Conservation (phyloP, 2,113 vertebrate species). For the Hippolais icterina region DNA sequence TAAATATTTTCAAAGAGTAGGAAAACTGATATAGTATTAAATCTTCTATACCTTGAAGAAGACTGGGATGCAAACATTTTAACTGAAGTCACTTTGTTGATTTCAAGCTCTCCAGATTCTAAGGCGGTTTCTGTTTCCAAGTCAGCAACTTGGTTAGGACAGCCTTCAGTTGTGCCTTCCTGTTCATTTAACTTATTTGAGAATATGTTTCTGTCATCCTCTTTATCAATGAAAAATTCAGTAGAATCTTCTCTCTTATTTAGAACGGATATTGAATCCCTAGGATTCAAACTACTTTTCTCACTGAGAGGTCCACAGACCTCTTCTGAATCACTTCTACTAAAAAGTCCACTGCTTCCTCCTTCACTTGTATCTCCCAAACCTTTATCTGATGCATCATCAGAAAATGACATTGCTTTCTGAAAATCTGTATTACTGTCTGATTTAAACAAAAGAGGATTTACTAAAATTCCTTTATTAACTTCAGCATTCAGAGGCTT, state of each 20-base stretch:
- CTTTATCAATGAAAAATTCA: constrained; percentile 64
- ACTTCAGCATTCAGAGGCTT: constrained; percentile 71
- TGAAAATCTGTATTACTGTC: constrained; percentile 72
- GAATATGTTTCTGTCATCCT: constrained; percentile 56
- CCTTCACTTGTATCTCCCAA: constrained; percentile 76
- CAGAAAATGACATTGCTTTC: constrained; percentile 71
- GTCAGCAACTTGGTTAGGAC: constrained; percentile 69
- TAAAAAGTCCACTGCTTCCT: constrained; percentile 71
- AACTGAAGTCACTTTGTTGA: constrained; percentile 63
- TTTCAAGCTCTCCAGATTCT: constrained; percentile 71
- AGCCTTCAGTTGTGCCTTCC: constrained; percentile 61
- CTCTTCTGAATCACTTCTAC: constrained; percentile 72
- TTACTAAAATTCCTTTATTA: constrained; percentile 72
- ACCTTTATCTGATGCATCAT: constrained; percentile 73
- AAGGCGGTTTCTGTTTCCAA: constrained; percentile 66
- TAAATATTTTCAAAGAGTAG: neutral
- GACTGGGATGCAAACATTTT: constrained; percentile 80
- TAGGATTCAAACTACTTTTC: constrained; percentile 47
- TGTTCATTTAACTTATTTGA: constrained; percentile 52
- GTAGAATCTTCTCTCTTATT: constrained; percentile 63
- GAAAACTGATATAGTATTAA: neutral
- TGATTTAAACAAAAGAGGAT: constrained; percentile 82
- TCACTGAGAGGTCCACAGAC: constrained; percentile 60
- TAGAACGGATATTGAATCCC: constrained; percentile 46
- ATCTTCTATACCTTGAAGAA: constrained; percentile 70